A percentile compares a stretch with the other conserved stretches of the same genome.
phyloP scores from a whole-genome alignment of 2,113 vertebrate genomes.

The Macaca fascicularis region DNA sequence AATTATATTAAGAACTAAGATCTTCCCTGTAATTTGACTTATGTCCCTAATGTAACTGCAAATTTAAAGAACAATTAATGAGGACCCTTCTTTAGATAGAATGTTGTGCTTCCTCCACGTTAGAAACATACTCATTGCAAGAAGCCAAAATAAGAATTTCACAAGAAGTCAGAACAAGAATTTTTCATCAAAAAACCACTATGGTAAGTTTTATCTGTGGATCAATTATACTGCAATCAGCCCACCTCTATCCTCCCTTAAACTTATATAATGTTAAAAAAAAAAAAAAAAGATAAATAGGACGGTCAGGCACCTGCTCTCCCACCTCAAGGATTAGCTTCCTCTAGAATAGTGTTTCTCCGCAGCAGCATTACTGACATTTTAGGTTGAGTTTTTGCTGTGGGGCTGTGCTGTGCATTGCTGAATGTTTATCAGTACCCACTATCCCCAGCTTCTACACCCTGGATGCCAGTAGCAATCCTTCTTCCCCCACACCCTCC shows the following conservation, averaged over 20 bases:
- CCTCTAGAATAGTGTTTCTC: neutral
- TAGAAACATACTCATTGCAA: neutral
- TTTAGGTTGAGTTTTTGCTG: neutral
- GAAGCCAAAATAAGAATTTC: constrained; percentile 1
- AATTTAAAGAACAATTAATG: neutral
- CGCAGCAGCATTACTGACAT: neutral
- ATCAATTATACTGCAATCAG: neutral
- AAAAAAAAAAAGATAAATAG: neutral
- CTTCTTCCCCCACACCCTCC: neutral
- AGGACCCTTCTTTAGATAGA: neutral
- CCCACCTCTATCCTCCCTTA: neutral
- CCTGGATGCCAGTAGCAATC: neutral
- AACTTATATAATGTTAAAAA: neutral
- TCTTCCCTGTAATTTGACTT: neutral
- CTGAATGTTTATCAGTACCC: neutral
- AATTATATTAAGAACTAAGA: neutral
- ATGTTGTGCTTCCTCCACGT: neutral
- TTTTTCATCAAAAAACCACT: neutral
- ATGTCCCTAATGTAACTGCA: neutral
- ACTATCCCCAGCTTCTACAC: neutral
- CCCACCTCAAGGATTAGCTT: neutral
- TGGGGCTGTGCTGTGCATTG: neutral
- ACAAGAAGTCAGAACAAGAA: neutral
- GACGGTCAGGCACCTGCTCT: neutral
- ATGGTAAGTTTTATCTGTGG: neutral